Evolutionary conservation across 1,140 invertebrate genomes (phyloP), one percentile per base, ranked within the genome.

Genomic region (Delia radicum): DNA sequence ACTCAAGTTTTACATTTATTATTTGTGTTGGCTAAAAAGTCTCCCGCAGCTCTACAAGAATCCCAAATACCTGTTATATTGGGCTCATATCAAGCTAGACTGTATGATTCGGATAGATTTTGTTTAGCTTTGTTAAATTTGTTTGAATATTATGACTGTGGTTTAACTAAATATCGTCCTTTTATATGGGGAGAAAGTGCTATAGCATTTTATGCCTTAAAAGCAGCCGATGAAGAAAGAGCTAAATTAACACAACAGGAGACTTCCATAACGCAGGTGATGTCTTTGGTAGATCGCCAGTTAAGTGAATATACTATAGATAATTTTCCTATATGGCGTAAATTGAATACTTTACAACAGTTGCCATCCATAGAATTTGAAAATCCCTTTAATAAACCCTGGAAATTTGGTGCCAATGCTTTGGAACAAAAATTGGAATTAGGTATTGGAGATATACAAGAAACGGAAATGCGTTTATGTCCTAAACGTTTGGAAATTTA

Each of bases 131-230:
- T 93, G 78, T 81, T 93, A 33, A 87, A 89, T 28, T 87, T 89
- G 76, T 93, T 93, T 79, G 92, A 93, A 83, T 84, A 81, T 33
- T 87, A 89, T 69, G 88, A 88, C 15, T 86, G 90, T 42, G 89
- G 89, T n/a, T 87, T 94, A 13, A 87, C 89, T 62, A 88, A 91
- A 85, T 94, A 90, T 79, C 91, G 91, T 77, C 94, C 94, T 13
- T 95, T 92, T 79, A 87, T 95, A 0, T 95, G 93, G 91, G 94
- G 94, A 6, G 90, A 90, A 81, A 90, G 91, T 15, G 94, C 94
- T 0, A 90, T 92, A 12, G 90, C 89, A 33, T 91, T 94, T 84
- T 95, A 95, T 79, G 91, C 92, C 13, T 87, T 94, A 0, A 89
- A 90, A 72, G 87, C 87, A 4, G 86, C 86, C 4, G 87, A 89